These are phyloP conservation scores for Cerastis rubricosa DNA, from an alignment of 2,888 invertebrate species.

Conservation along the genomic window DNA sequence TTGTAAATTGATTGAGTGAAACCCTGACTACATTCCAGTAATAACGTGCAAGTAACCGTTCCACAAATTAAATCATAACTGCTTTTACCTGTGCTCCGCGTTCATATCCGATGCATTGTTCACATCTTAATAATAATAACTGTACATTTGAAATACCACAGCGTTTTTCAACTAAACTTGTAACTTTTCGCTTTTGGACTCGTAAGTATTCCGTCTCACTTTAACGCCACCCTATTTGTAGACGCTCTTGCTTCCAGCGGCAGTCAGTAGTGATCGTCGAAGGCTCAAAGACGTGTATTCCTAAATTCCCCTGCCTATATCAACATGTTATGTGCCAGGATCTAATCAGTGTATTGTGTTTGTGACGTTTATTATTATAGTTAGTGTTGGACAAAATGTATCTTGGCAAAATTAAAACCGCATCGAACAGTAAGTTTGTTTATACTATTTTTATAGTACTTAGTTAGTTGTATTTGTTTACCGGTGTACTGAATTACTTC, in stretches of 20 bases:
- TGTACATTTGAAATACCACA: slow-evolving; percentile 12
- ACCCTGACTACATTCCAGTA: background rate
- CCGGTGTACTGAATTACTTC: slow-evolving; percentile 1
- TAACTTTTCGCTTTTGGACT: slow-evolving; percentile 34
- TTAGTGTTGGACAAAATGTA: slow-evolving; percentile 74
- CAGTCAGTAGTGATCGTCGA: slow-evolving; percentile 54
- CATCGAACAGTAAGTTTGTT: slow-evolving; percentile 81
- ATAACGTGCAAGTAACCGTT: background rate
- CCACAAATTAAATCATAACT: slow-evolving; percentile 16
- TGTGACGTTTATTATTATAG: slow-evolving; percentile 18
- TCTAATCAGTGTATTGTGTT: slow-evolving; percentile 43
- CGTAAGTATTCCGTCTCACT: slow-evolving; percentile 38
- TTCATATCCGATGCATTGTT: slow-evolving; percentile 26
- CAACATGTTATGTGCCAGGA: slow-evolving; percentile 40
- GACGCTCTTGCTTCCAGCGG: slow-evolving; percentile 7
- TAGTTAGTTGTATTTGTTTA: background rate
- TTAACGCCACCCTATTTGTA: slow-evolving; percentile 32
- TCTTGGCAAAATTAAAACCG: slow-evolving; percentile 79
- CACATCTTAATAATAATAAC: slow-evolving; percentile 22
- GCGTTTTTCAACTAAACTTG: slow-evolving; percentile 24
- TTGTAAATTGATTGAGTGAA: background rate
- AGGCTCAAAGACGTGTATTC: slow-evolving; percentile 57
- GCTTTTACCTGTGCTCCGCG: slow-evolving; percentile 15
- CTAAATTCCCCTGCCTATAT: background rate
- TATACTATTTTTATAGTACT: background rate